Conservation (phyloP, 1,140 invertebrate genomes). For the Stenopsyche tienmushanensis region DNA sequence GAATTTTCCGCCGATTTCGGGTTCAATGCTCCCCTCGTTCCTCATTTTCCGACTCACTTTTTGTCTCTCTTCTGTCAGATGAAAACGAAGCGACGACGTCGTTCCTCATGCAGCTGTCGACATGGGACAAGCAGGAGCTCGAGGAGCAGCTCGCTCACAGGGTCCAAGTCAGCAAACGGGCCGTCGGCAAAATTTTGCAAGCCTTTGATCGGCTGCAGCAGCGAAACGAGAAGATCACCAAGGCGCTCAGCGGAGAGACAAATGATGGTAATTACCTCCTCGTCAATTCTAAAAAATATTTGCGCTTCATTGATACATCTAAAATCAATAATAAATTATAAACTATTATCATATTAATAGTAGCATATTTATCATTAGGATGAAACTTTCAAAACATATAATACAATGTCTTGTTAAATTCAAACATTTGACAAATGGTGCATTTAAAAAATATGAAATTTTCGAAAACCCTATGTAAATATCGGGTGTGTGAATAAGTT, state of each 20-base stretch:
- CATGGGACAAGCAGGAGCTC: slow-evolving; percentile 96
- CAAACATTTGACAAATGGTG: no score
- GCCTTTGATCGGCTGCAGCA: slow-evolving; percentile 94
- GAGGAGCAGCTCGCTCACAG: slow-evolving; percentile 94
- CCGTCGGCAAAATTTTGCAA: slow-evolving; percentile 94
- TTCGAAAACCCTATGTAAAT: no score
- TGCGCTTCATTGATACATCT: neutral
- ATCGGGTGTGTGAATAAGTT: no score
- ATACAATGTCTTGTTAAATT: no score
- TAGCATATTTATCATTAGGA: neutral
- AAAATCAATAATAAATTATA: neutral
- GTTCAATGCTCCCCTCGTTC: no score
- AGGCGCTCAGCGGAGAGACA: slow-evolving; percentile 81
- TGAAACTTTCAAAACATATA: no score
- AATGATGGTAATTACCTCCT: slow-evolving; percentile 56
- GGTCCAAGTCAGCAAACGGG: slow-evolving; percentile 89
- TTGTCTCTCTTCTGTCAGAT: no score
- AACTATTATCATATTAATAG: neutral
- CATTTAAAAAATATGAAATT: no score
- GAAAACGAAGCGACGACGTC: slow-evolving; percentile 96
- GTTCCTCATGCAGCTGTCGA: slow-evolving; percentile 93
- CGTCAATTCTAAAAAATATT: no score
- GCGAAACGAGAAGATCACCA: slow-evolving; percentile 88
- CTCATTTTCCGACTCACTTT: no score
- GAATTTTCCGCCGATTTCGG: no score